Conservation (phyloP, 2,113 vertebrate species). For the Salvator merianae region DNA sequence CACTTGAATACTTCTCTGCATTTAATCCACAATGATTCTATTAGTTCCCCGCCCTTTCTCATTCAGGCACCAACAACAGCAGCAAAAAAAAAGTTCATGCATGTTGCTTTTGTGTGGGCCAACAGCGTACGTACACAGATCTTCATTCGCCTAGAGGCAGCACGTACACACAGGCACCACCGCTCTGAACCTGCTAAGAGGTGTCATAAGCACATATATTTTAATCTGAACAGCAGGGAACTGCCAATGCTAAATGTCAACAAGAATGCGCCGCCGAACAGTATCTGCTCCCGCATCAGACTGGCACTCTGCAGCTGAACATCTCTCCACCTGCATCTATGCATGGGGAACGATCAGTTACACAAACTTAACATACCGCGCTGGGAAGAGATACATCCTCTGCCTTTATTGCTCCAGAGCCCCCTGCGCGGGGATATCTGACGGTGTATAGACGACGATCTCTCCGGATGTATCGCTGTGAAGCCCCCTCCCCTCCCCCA, state of each 20-base stretch:
- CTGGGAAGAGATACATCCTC: not conserved
- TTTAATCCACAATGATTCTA: not conserved
- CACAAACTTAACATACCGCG: not conserved
- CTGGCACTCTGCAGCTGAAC: not conserved
- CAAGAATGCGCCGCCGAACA: not conserved
- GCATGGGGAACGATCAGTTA: not conserved
- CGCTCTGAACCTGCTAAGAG: accelerated
- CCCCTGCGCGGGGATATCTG: not conserved
- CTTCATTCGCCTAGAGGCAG: not conserved
- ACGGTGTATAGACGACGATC: not conserved
- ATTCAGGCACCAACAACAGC: not conserved
- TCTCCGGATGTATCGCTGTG: not conserved
- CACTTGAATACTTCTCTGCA: not conserved
- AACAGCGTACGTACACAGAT: not conserved
- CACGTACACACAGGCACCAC: not conserved
- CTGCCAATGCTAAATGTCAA: not conserved
- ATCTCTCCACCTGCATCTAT: not conserved
- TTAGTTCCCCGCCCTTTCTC: not conserved
- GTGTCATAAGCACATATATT: not conserved
- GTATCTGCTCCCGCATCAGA: not conserved
- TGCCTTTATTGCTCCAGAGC: not conserved
- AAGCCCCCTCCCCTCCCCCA: too few relatives aligned
- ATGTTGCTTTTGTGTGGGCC: not conserved
- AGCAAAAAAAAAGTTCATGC: not conserved
- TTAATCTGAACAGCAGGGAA: not conserved